Conservation (phyloP, 2,113 vertebrate genomes). For the Hemicordylus capensis region DNA sequence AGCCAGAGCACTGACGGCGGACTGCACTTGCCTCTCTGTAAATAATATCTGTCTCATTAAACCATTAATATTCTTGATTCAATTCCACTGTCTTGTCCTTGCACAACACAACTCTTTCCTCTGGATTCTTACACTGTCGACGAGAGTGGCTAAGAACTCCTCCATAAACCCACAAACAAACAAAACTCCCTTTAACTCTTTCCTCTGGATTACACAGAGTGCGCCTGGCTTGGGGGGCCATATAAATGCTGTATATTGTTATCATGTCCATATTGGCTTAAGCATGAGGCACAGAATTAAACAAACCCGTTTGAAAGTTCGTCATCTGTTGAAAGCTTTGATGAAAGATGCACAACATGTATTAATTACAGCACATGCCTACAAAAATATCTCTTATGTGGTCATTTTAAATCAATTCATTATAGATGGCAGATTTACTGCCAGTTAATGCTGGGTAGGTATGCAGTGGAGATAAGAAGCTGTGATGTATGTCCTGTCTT, state of each 20-base stretch:
- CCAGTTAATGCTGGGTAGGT: slow-evolving; percentile 31
- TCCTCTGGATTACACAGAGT: background rate
- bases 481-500: slow-evolving; percentile 40
- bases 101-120: too few relatives aligned
- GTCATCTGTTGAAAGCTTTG: background rate
- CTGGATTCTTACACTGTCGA: too few relatives aligned
- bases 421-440: slow-evolving; percentile 41
- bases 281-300: background rate
- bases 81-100: too few relatives aligned
- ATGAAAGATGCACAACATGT: background rate
- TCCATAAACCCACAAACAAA: background rate
- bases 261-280: background rate
- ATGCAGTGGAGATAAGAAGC: slow-evolving; percentile 46
- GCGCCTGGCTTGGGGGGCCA: background rate
- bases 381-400: background rate
- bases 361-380: background rate
- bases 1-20: too few relatives aligned
- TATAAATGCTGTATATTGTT: background rate
- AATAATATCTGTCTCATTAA: too few relatives aligned
- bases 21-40: too few relatives aligned
- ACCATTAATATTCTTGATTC: too few relatives aligned
- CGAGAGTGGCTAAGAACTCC: too few relatives aligned
- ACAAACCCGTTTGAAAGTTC: background rate
- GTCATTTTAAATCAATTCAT: background rate
- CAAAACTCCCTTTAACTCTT: background rate